Conservation (phyloP, 2,888 invertebrate species). For the Protophormia terraenovae region DNA sequence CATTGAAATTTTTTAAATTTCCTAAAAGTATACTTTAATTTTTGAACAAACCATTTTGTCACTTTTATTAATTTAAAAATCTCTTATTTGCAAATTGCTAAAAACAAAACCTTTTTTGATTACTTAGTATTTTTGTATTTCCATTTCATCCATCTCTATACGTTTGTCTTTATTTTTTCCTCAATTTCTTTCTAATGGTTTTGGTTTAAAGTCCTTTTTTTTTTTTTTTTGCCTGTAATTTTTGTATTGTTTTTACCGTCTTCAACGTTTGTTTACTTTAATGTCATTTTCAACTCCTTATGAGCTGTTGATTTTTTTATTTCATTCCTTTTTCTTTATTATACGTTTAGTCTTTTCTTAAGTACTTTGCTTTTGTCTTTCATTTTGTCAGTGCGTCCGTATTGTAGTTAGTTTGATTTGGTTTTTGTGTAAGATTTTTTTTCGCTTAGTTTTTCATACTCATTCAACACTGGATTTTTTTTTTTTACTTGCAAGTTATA, state of each 20-base stretch:
- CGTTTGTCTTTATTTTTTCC: not conserved
- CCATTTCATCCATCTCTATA: conserved; percentile 23
- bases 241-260: conserved; percentile 41
- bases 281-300: conserved; percentile 77
- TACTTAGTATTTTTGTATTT: conserved; percentile 41
- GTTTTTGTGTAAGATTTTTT: conserved; percentile 50
- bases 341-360: conserved; percentile 44
- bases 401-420: conserved; percentile 66
- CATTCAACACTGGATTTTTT: conserved; percentile 12
- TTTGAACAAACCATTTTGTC: not conserved
- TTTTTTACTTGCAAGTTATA: conserved; percentile 1
- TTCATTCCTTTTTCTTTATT: conserved; percentile 69
- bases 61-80: not conserved
- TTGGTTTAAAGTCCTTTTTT: conserved; percentile 27
- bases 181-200: conserved; percentile 1
- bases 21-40: not conserved
- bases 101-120: conserved; percentile 2
- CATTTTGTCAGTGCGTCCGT: conserved; percentile 40
- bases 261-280: conserved; percentile 75
- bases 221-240: conserved; percentile 31
- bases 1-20: not conserved
- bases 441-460: conserved; percentile 25
- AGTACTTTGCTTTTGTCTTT: conserved; percentile 63
- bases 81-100: not conserved
- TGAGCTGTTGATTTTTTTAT: conserved; percentile 73